Base-by-base conservation (phyloP, 2,888 invertebrate species). In the Rotaria macrura region DNA sequence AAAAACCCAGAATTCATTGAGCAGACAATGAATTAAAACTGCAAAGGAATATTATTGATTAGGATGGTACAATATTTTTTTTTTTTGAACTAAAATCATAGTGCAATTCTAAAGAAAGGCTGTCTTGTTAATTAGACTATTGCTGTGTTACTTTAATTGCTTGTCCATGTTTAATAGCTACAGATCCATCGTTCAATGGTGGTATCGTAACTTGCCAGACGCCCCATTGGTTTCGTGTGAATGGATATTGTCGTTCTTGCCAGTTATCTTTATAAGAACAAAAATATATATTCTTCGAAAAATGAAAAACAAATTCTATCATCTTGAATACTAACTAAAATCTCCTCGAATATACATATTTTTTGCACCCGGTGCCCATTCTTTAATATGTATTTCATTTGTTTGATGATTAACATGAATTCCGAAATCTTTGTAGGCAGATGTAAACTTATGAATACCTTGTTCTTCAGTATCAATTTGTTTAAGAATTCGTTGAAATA, bases 361-460 rank as follows among this genome's bases (percentile, higher is more conserved):
- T 88, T 94, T 93, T 0, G 98, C 98, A 25, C 95, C 96, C 0
- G 99, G 99, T 4, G 97, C 97, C 99, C 99, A 99, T 92, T 99
- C 99, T 86, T 94, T 92, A 90, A 95, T 95, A 4, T 93, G 92
- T 17, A 99, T 94, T 0, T 95, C 94, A 88, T 96, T 96, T 90
- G 99, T 96, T 0, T 93, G 91, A 88, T 94, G 93, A 85, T 86
- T 83, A 88, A 94, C 93, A 90, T 96, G 95, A 34, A 97, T 92
- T 0, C 99, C 99, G 91, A 93, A 99, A 89, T 94, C 93, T 88
- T 94, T 93, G 91, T 97, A 99, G 2, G 94, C 95, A 88, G 93
- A 93, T 0, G 95, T 94, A 91, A 99, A 99, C 54, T 93, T 92
- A 3, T 95, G 94, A 88, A 97, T 1, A 29, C 86, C 84, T 52